Base-by-base conservation (phyloP, 1,140 invertebrate species). In the Ips typographus region DNA sequence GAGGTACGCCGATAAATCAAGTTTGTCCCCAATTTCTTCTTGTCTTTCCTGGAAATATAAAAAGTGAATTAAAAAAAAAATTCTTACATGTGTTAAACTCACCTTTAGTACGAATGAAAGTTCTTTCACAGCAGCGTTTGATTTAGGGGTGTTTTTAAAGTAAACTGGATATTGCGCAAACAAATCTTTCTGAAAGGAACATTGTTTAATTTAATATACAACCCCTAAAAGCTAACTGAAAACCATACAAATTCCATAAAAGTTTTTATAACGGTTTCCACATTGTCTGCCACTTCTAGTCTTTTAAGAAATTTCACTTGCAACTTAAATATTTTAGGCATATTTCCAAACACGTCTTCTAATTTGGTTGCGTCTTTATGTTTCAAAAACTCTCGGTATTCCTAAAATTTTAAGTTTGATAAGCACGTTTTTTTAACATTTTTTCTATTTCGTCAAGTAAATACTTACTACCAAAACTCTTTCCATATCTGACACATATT, bases 91-190 rank as follows among this genome's bases (percentile, higher is more conserved):
- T 37, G 57, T 36, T 41, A 42, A n/a, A 49, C 41, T 8, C 52
- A 76, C 77, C 70, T 73, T 71, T 53, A 78, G 68, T n/a, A 73
- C 37, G 8, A 41, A 44, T 36, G 55, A 67, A 51, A 74, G 74
- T 40, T 74, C 67, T 58, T 72, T 71, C 5, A 77, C 40, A 3
- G 68, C 49, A 47, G 47, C 40, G 49, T 78, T 76, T 3, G 75
- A 69, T 62, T 65, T 72, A 22, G 74, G 76, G 58, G 76, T 77
- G 60, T 77, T 78, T 59, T 71, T 74, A 36, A 65, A 75, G 62
- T 78, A 78, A 22, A 71, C 41, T 37, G 74, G 75, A 68, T 78
- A 78, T n/a, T 76, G 47, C 57, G 74, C 60, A 57, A 78, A 78
- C n/a, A 75, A 53, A 44, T 65, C 41, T 64, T 72, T 65, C 77